Evolutionary conservation across 64 coral and sea anemone genomes (phyloP), one percentile per base, ranked within the genome.

Genomic region (Actinia equina): DNA sequence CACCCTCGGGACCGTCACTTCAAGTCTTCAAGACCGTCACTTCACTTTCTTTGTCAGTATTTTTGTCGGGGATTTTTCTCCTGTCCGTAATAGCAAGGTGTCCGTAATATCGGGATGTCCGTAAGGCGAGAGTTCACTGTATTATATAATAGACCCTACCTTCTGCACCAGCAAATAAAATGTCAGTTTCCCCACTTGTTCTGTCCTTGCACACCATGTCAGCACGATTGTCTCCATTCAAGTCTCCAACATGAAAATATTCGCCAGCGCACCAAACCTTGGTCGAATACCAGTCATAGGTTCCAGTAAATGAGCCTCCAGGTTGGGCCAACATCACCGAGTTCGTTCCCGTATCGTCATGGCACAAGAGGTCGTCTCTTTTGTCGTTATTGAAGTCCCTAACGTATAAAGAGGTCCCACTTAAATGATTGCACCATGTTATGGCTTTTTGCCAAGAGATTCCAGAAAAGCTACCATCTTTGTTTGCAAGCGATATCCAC

Each of bases 321-420:
- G 43, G 19, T 57, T 46, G 15, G 52, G 80, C 80, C 19, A 82
- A 42, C 80, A 51, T 54, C 20, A 82, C 80, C 80, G n/a, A 13
- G 15, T 42, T 82, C 17, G 43, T 82, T 2, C 80, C 80, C 3
- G 80, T 14, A 2, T n/a, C 52, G 17, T 82, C 80, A 57, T 82
- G 80, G 80, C 80, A 82, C 80, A 85, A 52, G 11, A 58, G 27
- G 16, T 85, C 83, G 37, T 85, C 51, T 7, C 82, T 18, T 27
- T 61, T 61, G 22, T 58, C 83, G 16, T 17, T 19, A 23, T 85
- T 60, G 16, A 85, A 58, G 19, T 85, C 83, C 7, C 55, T 20
- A 22, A 59, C 9, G n/a, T 61, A 59, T 55, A 59, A 12, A 44
- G 16, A 5, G 22, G 56, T 9, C 41, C 55, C 51, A 18, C 18